Evolutionary conservation across 2,888 invertebrate species (phyloP), one percentile per base, ranked within the genome.

Genomic region (Scotopteryx bipunctaria): DNA sequence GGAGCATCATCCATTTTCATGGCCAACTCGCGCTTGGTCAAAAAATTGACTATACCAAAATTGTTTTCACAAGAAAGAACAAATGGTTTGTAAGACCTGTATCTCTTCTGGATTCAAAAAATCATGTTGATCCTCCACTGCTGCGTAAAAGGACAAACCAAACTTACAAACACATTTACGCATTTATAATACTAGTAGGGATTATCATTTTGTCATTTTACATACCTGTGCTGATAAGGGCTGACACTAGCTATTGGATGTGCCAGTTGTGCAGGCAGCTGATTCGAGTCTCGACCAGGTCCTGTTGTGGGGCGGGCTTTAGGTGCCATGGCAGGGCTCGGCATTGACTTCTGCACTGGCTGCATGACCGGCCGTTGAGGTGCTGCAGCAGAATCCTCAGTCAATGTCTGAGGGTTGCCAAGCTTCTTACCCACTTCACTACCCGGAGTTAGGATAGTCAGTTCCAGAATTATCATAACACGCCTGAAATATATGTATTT

Each of bases 221-320:
- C 86, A 83, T 78, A 95, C 95, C 94, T 96, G 81, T 97, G 98
- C 74, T 98, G 97, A 80, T 98, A 99, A 0, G 98, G 98, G 64
- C 96, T 98, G 6, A 99, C 91, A 64, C 95, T 95, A 9, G 93
- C 91, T 67, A 99, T 98, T 0, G 97, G 95, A 80, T 94, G 93
- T 15, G 93, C 92, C 78, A 92, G 83, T 61, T 91, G 91, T 35
- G 92, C 74, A 63, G 86, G 67, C 57, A 93, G 56, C 62, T 83
- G 25, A 75, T 86, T 91, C 0, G 74, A 65, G 61, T 91, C 91
- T 0, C 92, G 41, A 61, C 73, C 66, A 36, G 81, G 74, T 1
- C 73, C 60, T 0, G 81, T 69, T 1, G 65, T 52, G 0, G 76
- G 71, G 0, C 70, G 66, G 32, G 32, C 57, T 42, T 14, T 62